A percentile compares a stretch with the other conserved stretches of the same genome.
These are phyloP conservation scores for Temnothorax curvispinosus DNA, from an alignment of 1,140 invertebrate species.

Conservation along the genomic window DNA sequence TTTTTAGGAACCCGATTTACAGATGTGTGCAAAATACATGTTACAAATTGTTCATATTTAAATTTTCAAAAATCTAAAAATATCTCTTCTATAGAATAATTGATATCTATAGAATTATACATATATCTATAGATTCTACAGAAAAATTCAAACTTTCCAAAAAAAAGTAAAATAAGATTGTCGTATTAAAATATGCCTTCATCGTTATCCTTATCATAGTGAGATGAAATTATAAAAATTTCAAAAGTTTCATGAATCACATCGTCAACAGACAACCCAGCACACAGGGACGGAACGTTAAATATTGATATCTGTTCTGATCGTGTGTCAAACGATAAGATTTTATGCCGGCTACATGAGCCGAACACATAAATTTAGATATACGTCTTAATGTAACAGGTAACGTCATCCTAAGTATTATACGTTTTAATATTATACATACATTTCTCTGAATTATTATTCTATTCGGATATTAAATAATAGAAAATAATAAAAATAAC, in stretches of 20 bases:
- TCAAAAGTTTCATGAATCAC: conserved; percentile 21
- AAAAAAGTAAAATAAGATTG: background rate
- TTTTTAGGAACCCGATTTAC: background rate
- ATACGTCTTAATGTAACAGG: no score
- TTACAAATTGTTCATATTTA: background rate
- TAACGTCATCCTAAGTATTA: no score
- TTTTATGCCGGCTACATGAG: background rate
- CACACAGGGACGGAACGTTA: conserved; percentile 3
- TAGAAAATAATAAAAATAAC: background rate
- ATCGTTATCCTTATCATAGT: background rate
- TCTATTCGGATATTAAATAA: background rate
- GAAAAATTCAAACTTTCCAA: background rate
- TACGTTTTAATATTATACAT: background rate
- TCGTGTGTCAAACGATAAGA: conserved; percentile 39
- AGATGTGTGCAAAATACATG: background rate
- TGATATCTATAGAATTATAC: background rate
- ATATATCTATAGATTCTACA: no score
- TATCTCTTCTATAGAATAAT: background rate
- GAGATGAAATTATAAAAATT: background rate
- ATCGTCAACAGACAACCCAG: no score
- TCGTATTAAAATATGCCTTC: background rate
- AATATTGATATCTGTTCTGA: conserved; percentile 36
- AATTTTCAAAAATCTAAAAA: background rate
- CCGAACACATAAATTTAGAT: background rate
- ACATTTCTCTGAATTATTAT: background rate